Base-by-base conservation (phyloP, 1,140 invertebrate species). In the Hydropsyche tenuis region DNA sequence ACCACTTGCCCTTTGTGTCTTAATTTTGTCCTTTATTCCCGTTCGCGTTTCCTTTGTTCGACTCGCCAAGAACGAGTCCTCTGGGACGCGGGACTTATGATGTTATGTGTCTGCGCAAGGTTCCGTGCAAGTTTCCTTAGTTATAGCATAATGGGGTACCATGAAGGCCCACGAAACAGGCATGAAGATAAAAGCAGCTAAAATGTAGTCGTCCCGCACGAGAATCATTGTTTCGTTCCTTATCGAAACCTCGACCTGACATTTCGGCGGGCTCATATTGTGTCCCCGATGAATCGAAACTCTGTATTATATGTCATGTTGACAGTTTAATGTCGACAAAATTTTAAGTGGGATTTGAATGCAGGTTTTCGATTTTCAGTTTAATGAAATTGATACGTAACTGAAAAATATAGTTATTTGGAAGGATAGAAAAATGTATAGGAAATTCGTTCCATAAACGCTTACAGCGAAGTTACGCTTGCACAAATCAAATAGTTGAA, bases 11-110 rank as follows among this genome's bases (percentile, higher is more conserved):
- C 75, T 72, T 76, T 76, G 75, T 76, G 73, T 73, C 75, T 76
- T 76, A 76, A 76, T 76, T 76, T 72, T 27, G 72, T 46, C 72
- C 75, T 73, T 76, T 76, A 76, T 76, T 73, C 72, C 60, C 60
- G 66, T 62, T 60, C 72, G 30, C 66, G 30, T 14, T 48, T 63
- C 69, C 72, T 76, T 76, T 76, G 75, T 76, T 73, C 62, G 62
- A 48, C 62, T 9, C 43, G 63, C 75, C 62, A 65, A 60, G 62
- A 71, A 73, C 71, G 74, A 70, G 22, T 68, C 75, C 75, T 42
- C 42, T 51, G 75, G 75, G 75, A 76, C 68, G 23, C 7, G 23
- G 69, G 62, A 73, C 66, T 73, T 76, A 76, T 76, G 75, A 76
- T 73, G 69, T 73, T 73, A 66, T 20, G 65, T 2, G 20, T 46